Evolutionary conservation across 2,888 invertebrate species (phyloP), one percentile per base, ranked within the genome.

Genomic region (Eristalis arbustorum): DNA sequence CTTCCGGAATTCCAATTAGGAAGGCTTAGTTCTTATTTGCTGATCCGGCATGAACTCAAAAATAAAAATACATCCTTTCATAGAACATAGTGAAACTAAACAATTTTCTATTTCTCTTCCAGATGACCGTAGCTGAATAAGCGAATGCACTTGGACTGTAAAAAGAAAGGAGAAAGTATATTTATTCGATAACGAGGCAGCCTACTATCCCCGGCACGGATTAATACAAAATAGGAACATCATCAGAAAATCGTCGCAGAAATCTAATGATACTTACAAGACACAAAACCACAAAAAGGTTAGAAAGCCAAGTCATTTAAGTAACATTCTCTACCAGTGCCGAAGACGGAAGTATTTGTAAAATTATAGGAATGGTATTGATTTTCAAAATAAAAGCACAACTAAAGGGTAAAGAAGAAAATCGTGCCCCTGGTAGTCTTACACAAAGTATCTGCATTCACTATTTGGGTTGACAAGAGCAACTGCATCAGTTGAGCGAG

Each of bases 41-140:
- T 31, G 31, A 4, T 5, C 31, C 31, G 0, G 5, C 6, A 6
- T 31, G 31, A 31, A 6, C 31, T 31, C 31, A 31, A 1, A 8
- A 31, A 31, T 31, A 10, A 31, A 31, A 1, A 31, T 31, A 31
- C 6, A 31, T 1, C 10, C 10, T 31, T 31, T 31, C 31, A 10
- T 31, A 10, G 10, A 10, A 31, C 31, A 8, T 10, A 31, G 31
- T 5, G 0, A 31, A 31, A 10, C 10, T 31, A 0, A 31, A 31
- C 31, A 31, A 31, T 13, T 37, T 18, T 18, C 10, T 78, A 83
- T 87, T 87, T 87, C 79, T 78, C 79, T 87, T 87, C 72, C 87
- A 87, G 87, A 87, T 87, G 78, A 87, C 87, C 87, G 83, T 78
- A 83, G 72, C 87, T 87, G 87, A 87, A 79, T 87, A 78, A 87